Evolutionary conservation across 2,797 vertebrate species (phyloP), one percentile per base, ranked within the genome.

Genomic region (Trematomus bernacchii): DNA sequence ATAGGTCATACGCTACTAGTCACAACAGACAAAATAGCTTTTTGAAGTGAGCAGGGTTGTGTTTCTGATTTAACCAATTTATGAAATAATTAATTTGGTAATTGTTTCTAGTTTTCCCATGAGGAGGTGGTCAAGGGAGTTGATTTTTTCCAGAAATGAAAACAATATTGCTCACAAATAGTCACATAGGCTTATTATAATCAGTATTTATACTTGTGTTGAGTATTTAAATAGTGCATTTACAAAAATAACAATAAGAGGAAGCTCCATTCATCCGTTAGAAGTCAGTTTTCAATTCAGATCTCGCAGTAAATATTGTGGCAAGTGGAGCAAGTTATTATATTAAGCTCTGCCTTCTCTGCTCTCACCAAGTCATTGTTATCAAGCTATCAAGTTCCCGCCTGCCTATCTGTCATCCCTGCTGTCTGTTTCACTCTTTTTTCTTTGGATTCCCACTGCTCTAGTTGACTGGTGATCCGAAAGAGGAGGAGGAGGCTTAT

Each of bases 401-500:
- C 77, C 75, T 66, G 65, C 18, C 61, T 71, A 40, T 73, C 75
- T 71, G 58, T 60, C 66, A 50, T 73, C 63, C n/a, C 71, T 30
- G 54, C 27, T 71, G 63, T 80, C 69, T 74, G 40, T 51, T 75
- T 66, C 8, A 65, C 51, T 67, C 40, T 57, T 8, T 48, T 67
- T 50, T 21, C 61, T 67, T 37, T 80, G n/a, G 43, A 80, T 70
- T 70, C 15, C 27, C 62, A 55, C 53, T 73, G 73, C 70, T 85
- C 62, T 65, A 61, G 71, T 76, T 87, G 53, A 83, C 82, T 75
- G 70, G 57, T 81, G 67, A 87, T 67, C 63, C n/a, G 47, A 84
- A 81, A 74, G 21, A 83, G 18, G 74, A 85, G 60, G 59, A 74
- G 48, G 70, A 84, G 44, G 74, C 86, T 92, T 87, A 93, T 93